Percentiles rank a stretch among this genome's conserved stretches.
These are phyloP conservation scores for Eilema sororculum DNA, from an alignment of 2,888 invertebrate genomes.

Conservation along the genomic window DNA sequence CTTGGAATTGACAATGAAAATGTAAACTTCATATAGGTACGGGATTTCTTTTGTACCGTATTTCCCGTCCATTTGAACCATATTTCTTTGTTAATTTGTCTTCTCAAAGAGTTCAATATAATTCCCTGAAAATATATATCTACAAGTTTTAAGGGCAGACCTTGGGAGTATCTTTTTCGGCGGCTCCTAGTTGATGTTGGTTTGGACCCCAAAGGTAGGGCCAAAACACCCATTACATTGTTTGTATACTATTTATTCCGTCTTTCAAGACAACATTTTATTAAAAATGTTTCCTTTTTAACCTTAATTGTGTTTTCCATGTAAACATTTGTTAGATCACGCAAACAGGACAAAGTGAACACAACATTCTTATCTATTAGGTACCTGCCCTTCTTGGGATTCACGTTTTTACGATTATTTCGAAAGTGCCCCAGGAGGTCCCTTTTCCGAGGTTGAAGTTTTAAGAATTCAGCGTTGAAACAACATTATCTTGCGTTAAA, in stretches of 20 bases:
- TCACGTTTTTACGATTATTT: constrained; percentile 73
- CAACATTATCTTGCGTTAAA: constrained; percentile 24
- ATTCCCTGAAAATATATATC: too few relatives aligned
- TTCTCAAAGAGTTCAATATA: too few relatives aligned
- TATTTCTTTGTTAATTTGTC: too few relatives aligned
- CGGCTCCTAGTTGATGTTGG: too few relatives aligned
- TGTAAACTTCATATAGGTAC: too few relatives aligned
- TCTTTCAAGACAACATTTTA: neutral
- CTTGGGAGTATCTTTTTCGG: too few relatives aligned
- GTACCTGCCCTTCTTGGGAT: constrained; percentile 57
- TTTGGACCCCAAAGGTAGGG: too few relatives aligned
- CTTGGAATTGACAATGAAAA: too few relatives aligned
- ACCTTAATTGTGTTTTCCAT: constrained; percentile 23
- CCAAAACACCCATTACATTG: neutral
- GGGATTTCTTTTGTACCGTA: too few relatives aligned
- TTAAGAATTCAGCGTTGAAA: constrained; percentile 35
- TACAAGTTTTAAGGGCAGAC: too few relatives aligned
- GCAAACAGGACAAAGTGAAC: constrained; percentile 54
- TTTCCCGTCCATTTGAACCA: too few relatives aligned
- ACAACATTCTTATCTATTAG: constrained; percentile 57
- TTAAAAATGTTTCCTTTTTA: neutral
- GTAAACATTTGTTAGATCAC: constrained; percentile 45
- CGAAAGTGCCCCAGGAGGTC: constrained; percentile 59
- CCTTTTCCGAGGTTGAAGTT: constrained; percentile 50
- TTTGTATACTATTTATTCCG: neutral